These are phyloP conservation scores for Ostrea denselamellosa DNA, from an alignment of 1,140 invertebrate genomes.

Conservation along the genomic window DNA sequence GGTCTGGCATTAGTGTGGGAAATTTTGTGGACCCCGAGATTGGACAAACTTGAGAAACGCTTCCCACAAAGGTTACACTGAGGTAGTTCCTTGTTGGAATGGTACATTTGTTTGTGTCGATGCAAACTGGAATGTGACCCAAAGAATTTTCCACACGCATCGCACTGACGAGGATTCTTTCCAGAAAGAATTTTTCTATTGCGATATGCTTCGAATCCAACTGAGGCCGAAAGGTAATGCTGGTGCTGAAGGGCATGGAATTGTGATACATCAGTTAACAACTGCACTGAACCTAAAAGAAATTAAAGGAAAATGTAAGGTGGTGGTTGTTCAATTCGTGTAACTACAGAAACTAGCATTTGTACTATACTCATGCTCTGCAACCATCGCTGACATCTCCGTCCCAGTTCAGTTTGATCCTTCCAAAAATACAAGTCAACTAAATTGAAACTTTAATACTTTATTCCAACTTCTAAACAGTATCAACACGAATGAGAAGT, in stretches of 20 bases:
- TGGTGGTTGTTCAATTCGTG: background rate
- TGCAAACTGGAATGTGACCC: background rate
- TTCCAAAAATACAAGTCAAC: background rate
- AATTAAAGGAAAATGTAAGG: background rate
- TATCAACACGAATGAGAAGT: background rate
- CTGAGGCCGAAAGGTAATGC: background rate
- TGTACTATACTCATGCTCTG: background rate
- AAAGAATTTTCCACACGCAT: conserved; percentile 18
- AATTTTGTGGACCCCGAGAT: conserved; percentile 3
- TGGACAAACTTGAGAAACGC: conserved; percentile 11
- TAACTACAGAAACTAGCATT: background rate
- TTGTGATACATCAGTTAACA: conserved; percentile 8
- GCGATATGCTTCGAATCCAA: conserved; percentile 2
- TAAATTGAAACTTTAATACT: background rate
- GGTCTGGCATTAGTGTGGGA: conserved; percentile 15
- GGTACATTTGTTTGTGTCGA: conserved; percentile 39
- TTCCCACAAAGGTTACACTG: conserved; percentile 35
- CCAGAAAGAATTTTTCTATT: conserved; percentile 16
- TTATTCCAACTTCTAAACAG: background rate
- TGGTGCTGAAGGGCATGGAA: conserved; percentile 24
- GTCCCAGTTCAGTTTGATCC: background rate
- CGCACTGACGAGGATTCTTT: conserved; percentile 20
- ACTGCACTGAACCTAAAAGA: conserved; percentile 28
- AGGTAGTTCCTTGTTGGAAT: conserved; percentile 37
- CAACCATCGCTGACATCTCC: background rate